Conservation (phyloP, 2,113 vertebrate species). For the Channa maculata region DNA sequence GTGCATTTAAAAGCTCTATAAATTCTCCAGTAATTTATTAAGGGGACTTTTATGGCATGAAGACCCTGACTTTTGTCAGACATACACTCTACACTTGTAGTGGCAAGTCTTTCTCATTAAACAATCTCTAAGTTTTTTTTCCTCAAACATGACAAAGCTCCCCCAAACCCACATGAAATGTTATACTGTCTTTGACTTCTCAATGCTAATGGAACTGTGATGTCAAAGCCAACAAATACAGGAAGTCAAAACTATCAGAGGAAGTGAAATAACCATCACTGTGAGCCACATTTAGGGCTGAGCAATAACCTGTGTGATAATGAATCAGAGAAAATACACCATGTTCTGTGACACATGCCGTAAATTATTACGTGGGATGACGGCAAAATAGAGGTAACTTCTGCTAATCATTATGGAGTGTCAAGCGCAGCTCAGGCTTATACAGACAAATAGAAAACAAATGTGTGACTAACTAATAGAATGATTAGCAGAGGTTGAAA, state of each 20-base stretch:
- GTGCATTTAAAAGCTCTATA: too few species aligned
- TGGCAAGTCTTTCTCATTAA: too few species aligned
- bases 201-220: neutral
- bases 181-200: neutral
- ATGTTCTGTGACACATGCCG: neutral
- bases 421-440: neutral
- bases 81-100: too few species aligned
- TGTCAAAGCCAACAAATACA: neutral
- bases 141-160: too few species aligned
- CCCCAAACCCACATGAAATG: too few species aligned
- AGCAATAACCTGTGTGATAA: neutral
- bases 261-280: neutral
- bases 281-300: neutral
- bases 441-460: too few species aligned
- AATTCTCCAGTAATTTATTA: too few species aligned
- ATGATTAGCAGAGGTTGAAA: neutral
- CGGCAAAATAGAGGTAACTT: neutral
- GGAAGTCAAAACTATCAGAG: neutral
- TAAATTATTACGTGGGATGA: neutral
- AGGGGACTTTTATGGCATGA: too few species aligned
- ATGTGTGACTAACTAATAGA: neutral
- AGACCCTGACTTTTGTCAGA: too few species aligned
- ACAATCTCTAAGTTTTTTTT: too few species aligned
- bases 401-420: neutral
- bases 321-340: neutral